Percentiles rank a stretch among this genome's conserved stretches.
Conservation (phyloP, 2,888 invertebrate species). For the Parascotia fuliginaria region DNA sequence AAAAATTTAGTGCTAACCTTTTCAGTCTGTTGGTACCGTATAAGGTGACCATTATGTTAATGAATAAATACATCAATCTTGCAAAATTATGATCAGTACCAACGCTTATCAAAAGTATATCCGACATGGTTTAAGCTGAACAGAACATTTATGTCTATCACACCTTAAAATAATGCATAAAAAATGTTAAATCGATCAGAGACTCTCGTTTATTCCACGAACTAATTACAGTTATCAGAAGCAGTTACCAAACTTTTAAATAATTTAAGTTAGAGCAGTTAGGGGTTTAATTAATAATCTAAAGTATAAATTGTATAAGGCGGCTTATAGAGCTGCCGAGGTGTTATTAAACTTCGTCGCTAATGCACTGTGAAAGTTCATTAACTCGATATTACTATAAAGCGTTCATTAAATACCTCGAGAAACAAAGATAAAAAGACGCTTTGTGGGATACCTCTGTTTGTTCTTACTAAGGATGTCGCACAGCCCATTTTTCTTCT, state of each 20-base stretch:
- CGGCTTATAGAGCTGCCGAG: constrained; percentile 20
- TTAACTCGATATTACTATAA: constrained; percentile 47
- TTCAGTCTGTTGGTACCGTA: no score
- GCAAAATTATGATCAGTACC: no score
- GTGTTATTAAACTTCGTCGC: constrained; percentile 44
- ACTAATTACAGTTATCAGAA: constrained; percentile 20
- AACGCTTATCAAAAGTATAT: no score
- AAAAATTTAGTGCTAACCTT: no score
- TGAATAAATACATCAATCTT: no score
- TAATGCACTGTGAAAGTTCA: constrained; percentile 51
- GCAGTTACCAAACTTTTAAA: constrained; percentile 21
- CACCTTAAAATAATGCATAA: no score
- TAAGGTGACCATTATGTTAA: no score
- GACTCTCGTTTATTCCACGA: no score
- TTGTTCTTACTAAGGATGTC: constrained; percentile 15
- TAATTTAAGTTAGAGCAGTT: constrained; percentile 25
- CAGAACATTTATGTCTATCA: no score
- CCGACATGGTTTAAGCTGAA: no score
- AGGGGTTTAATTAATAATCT: constrained; percentile 39
- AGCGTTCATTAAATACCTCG: constrained; percentile 39
- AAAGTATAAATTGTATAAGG: constrained; percentile 42
- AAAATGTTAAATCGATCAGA: no score
- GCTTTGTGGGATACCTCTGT: constrained; percentile 30
- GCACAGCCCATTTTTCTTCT: not conserved
- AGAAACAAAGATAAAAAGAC: constrained; percentile 37